Evolutionary conservation across 2,888 invertebrate genomes (phyloP).

Genomic region (Blastobasis adustella): DNA sequence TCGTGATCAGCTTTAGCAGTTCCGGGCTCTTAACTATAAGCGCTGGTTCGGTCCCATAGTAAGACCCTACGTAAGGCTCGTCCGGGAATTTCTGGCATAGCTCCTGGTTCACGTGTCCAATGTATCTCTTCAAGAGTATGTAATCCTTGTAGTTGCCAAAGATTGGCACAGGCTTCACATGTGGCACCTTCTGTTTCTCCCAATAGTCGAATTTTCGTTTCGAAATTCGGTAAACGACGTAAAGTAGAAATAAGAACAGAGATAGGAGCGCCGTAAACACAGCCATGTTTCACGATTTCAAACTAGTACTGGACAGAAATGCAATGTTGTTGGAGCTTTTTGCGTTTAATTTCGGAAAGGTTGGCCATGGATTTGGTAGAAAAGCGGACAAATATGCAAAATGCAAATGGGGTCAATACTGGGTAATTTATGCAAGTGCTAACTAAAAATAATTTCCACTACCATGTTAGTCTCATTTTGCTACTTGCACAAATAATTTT

Average conservation of each 20-base stretch:
- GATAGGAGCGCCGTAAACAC: too few species aligned
- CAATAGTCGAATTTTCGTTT: slow-evolving; percentile 22
- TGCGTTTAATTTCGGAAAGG: too few species aligned
- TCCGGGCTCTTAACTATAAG: slow-evolving; percentile 33
- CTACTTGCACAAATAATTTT: too few species aligned
- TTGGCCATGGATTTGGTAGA: too few species aligned
- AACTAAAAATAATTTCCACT: too few species aligned
- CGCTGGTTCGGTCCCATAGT: slow-evolving; percentile 25
- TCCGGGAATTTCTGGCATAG: slow-evolving; percentile 22
- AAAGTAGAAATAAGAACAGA: background rate
- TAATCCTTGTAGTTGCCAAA: slow-evolving; percentile 26
- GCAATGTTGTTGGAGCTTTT: too few species aligned
- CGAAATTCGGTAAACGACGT: background rate
- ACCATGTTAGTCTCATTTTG: too few species aligned
- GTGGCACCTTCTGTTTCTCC: slow-evolving; percentile 21
- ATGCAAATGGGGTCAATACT: too few species aligned
- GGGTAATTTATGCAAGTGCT: too few species aligned
- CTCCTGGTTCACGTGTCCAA: slow-evolving; percentile 10
- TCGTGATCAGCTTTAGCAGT: slow-evolving; percentile 28
- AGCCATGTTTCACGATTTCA: too few species aligned
- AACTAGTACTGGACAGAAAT: too few species aligned
- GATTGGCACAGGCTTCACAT: slow-evolving; percentile 18
- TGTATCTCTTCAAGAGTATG: slow-evolving; percentile 18
- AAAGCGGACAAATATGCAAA: too few species aligned
- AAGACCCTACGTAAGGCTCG: slow-evolving; percentile 29